Percentiles rank a stretch among this genome's conserved stretches.
Conservation (phyloP, 2,888 invertebrate species). For the Epirrita christyi region DNA sequence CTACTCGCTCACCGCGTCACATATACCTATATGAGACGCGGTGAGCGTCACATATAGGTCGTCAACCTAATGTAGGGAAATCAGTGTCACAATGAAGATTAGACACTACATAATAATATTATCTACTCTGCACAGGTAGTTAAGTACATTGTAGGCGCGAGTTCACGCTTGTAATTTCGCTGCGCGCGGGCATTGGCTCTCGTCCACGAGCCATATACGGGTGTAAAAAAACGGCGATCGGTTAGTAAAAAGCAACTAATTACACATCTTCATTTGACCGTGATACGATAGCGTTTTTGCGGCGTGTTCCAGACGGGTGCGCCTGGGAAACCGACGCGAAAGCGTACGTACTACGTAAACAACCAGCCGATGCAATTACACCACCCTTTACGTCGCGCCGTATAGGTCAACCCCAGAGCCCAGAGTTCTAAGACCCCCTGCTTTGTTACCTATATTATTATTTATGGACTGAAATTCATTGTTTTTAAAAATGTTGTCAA, state of each 20-base stretch:
- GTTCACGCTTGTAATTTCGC: slow-evolving; percentile 61
- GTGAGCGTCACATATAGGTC: too few species aligned
- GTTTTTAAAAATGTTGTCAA: too few species aligned
- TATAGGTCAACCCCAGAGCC: slow-evolving; percentile 43
- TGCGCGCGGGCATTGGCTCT: slow-evolving; percentile 70
- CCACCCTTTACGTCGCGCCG: slow-evolving; percentile 42
- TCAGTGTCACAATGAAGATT: too few species aligned
- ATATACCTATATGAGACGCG: too few species aligned
- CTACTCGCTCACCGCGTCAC: too few species aligned
- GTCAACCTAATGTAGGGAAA: too few species aligned
- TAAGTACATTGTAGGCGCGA: neutral
- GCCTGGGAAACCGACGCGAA: slow-evolving; percentile 70
- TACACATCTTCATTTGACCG: slow-evolving; percentile 83
- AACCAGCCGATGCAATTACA: slow-evolving; percentile 39
- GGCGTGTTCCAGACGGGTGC: slow-evolving; percentile 60
- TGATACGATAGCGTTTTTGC: slow-evolving; percentile 72
- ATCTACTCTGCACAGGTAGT: too few species aligned
- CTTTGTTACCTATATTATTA: slow-evolving; percentile 5
- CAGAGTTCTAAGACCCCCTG: slow-evolving; percentile 43
- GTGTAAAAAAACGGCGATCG: slow-evolving; percentile 64
- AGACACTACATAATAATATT: too few species aligned
- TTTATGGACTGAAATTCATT: slow-evolving; percentile 15
- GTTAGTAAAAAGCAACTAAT: slow-evolving; percentile 72
- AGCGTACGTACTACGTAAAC: slow-evolving; percentile 45
- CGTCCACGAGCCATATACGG: slow-evolving; percentile 63